phyloP scores from a whole-genome alignment of 2,797 vertebrate genomes.

The Semaprochilodus insignis region DNA sequence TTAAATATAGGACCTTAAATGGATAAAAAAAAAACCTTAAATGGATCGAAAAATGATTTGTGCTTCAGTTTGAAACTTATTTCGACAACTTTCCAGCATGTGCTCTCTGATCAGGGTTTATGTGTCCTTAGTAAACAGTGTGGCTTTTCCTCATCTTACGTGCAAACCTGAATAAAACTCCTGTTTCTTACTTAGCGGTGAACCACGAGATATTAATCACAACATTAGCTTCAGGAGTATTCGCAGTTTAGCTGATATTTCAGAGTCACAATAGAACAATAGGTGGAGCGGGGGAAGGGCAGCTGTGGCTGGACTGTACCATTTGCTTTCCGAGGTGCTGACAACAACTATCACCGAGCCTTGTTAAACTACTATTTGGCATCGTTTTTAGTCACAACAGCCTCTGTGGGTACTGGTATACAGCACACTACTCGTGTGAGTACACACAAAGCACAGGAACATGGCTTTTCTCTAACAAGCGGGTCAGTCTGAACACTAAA shows the following conservation, averaged over 20 bases:
- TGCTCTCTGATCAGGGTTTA: background rate
- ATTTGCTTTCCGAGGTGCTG: constrained; percentile 2
- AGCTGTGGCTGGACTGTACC: constrained; percentile 18
- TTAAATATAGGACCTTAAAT: background rate
- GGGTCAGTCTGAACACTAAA: background rate
- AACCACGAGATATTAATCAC: background rate
- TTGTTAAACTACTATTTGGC: background rate
- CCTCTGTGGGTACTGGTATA: background rate
- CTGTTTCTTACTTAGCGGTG: background rate
- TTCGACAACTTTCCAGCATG: background rate
- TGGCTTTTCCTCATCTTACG: background rate
- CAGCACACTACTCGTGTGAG: background rate
- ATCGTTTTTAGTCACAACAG: background rate
- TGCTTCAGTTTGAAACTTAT: background rate
- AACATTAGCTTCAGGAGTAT: background rate
- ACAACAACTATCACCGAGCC: background rate
- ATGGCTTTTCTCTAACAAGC: background rate
- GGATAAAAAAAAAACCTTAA: background rate
- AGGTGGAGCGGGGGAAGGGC: constrained; percentile 25
- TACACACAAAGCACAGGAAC: background rate
- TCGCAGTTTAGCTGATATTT: background rate
- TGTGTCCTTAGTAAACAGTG: background rate
- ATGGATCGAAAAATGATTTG: constrained; percentile 10
- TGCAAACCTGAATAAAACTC: background rate
- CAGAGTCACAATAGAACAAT: constrained; percentile 14